phyloP scores from a whole-genome alignment of 2,888 invertebrate genomes.

The Calameuta idolon region DNA sequence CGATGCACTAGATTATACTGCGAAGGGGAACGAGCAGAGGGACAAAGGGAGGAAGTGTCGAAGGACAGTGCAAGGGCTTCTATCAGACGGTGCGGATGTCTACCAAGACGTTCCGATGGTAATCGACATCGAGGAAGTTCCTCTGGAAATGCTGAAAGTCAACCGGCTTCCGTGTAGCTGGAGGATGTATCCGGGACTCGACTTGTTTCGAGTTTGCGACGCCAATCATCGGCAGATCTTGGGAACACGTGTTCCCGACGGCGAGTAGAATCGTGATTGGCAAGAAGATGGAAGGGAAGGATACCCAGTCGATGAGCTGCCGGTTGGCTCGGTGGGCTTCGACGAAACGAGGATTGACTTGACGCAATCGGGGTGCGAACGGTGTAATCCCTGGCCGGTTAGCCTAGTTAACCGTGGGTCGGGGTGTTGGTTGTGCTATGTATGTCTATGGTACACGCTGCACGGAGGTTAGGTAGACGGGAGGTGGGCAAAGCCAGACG shows the following conservation, averaged over 20 bases:
- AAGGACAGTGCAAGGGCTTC: neutral
- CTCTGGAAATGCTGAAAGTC: neutral
- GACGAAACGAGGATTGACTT: conserved; percentile 9
- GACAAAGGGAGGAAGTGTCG: neutral
- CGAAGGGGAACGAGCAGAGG: neutral
- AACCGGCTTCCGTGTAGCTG: neutral
- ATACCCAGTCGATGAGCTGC: neutral
- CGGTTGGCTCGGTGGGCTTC: neutral
- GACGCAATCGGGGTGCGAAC: conserved; percentile 27
- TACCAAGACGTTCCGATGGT: neutral
- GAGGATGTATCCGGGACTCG: neutral
- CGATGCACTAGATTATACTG: neutral
- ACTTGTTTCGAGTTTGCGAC: neutral
- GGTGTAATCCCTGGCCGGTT: conserved; percentile 33
- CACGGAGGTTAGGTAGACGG: neutral
- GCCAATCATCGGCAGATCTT: neutral
- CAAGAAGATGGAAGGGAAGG: neutral
- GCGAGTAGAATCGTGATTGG: neutral
- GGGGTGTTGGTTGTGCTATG: neutral
- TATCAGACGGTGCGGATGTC: neutral
- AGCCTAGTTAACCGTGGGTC: conserved; percentile 26
- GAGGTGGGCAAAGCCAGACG: neutral
- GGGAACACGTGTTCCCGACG: neutral
- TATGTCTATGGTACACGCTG: neutral
- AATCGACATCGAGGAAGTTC: neutral